A percentile compares a stretch with the other conserved stretches of the same genome.
These are phyloP conservation scores for Rhodinocichla rosea DNA, from an alignment of 2,113 vertebrate species.

Conservation along the genomic window DNA sequence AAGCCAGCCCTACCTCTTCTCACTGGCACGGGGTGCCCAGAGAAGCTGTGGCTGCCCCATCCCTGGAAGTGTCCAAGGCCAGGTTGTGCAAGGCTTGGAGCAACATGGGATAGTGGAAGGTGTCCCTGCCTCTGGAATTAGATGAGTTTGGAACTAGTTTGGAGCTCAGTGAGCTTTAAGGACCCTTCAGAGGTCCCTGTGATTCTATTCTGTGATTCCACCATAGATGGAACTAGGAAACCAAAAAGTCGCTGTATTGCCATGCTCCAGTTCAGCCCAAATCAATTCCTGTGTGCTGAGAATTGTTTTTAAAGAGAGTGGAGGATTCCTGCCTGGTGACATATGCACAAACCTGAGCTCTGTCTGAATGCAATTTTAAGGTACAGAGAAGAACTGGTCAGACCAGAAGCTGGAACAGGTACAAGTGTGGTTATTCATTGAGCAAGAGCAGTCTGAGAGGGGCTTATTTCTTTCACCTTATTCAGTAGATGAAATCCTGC, in stretches of 20 bases:
- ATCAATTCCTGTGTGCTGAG: background rate
- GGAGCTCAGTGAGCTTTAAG: background rate
- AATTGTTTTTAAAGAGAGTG: background rate
- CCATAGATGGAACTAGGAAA: background rate
- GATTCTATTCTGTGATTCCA: background rate
- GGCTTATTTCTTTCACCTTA: background rate
- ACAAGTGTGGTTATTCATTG: background rate
- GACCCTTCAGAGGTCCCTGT: background rate
- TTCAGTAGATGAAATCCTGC: background rate
- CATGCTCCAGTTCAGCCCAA: background rate
- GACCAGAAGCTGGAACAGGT: background rate
- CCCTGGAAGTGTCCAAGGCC: background rate
- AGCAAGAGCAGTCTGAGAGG: background rate
- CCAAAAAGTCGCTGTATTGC: rapidly evolving
- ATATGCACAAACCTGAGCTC: background rate
- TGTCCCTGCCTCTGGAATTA: background rate
- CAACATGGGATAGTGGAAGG: background rate
- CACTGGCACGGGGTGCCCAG: background rate
- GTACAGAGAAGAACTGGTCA: background rate
- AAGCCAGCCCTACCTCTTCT: background rate
- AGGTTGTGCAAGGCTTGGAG: background rate
- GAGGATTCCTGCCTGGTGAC: background rate
- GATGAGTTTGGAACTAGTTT: background rate
- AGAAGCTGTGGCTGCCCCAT: background rate
- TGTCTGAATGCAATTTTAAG: background rate